Percentiles rank a stretch among this genome's conserved stretches.
phyloP scores from a whole-genome alignment of 2,113 vertebrate species.

The Brienomyrus brachyistius region DNA sequence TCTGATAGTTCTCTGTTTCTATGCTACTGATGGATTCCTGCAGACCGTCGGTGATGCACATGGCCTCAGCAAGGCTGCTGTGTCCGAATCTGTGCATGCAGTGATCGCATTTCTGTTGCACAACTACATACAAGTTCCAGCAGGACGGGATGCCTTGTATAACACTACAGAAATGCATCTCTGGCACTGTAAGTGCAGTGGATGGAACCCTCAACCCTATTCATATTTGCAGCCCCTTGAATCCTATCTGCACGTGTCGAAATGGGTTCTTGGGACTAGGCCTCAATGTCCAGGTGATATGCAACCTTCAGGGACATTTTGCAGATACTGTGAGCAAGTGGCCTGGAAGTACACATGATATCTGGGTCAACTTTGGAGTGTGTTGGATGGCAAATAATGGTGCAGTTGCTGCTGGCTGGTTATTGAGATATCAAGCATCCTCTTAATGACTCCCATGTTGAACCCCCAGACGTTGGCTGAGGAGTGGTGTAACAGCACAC shows the following conservation, averaged over 20 bases:
- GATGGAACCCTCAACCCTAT: neutral
- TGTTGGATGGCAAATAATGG: neutral
- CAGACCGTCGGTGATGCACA: neutral
- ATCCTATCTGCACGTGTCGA: neutral
- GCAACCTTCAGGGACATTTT: neutral
- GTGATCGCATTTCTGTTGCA: neutral
- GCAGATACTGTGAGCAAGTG: neutral
- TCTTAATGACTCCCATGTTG: neutral
- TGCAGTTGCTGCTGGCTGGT: neutral
- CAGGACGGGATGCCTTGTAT: neutral
- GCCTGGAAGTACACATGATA: neutral
- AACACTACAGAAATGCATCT: neutral
- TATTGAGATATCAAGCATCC: neutral
- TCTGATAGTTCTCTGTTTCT: neutral
- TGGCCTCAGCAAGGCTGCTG: neutral
- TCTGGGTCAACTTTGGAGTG: neutral
- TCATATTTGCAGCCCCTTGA: neutral
- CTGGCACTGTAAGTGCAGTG: neutral
- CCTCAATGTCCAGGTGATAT: neutral
- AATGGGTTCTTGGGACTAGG: neutral
- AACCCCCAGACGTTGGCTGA: no score
- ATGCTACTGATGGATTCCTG: neutral
- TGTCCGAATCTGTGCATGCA: neutral
- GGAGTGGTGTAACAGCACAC: no score
- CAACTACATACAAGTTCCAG: neutral